Evolutionary conservation across 2,888 invertebrate species (phyloP).

Genomic region (Linnaemya vulpina): DNA sequence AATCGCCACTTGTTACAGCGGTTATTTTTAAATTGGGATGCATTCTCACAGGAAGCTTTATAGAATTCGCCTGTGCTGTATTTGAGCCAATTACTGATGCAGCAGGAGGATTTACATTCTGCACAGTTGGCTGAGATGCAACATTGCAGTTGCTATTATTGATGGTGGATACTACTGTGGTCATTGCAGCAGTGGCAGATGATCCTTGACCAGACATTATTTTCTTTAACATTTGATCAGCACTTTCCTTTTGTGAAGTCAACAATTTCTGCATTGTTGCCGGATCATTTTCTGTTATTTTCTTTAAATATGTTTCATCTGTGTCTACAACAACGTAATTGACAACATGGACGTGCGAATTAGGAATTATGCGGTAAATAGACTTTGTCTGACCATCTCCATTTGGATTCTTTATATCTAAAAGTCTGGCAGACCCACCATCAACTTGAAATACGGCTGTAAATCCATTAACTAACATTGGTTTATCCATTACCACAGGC

Average conservation of each 20-base stretch:
- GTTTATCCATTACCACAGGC: conserved; percentile 78
- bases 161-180: conserved; percentile 63
- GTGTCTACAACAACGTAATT: conserved; percentile 81
- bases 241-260: conserved; percentile 79
- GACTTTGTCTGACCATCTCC: conserved; percentile 71
- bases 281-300: conserved; percentile 79
- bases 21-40: conserved; percentile 77
- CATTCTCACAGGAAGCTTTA: conserved; percentile 73
- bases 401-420: conserved; percentile 76
- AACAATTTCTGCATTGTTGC: conserved; percentile 79
- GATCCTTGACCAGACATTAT: conserved; percentile 76
- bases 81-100: conserved; percentile 11
- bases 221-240: conserved; percentile 79
- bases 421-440: conserved; percentile 77
- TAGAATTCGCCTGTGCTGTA: conserved; percentile 61
- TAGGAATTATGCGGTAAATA: conserved; percentile 81
- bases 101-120: background rate
- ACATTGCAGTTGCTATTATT: conserved; percentile 29
- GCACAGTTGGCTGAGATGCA: background rate
- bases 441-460: conserved; percentile 81
- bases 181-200: conserved; percentile 66
- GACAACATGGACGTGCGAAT: conserved; percentile 81
- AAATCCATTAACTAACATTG: conserved; percentile 80
- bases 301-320: conserved; percentile 78
- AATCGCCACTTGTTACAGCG: conserved; percentile 75